Evolutionary conservation across 2,797 vertebrate genomes (phyloP), one percentile per base, ranked within the genome.

Genomic region (Acestrorhynchus altus): DNA sequence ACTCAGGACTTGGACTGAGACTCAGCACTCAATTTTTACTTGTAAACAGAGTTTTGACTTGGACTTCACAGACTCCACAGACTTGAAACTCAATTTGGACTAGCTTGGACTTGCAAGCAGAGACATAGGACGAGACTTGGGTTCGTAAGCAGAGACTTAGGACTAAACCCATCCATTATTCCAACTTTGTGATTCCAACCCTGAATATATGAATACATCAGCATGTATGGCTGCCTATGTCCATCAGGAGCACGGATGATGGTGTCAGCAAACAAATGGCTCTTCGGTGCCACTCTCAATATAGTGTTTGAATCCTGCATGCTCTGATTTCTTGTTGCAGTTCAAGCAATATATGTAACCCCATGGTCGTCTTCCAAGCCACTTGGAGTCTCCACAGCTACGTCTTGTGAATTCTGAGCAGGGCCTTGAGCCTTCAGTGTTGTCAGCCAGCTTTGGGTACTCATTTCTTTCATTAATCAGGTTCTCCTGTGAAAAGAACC

Each of bases 401-500:
- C 22, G 2, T 66, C 39, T 46, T 1, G n/a, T 66, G 63, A 18
- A 24, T 66, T 46, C 35, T 10, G 8, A 64, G 28, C 40, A 22
- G 20, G n/a, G 39, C 39, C 63, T 7, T 42, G 10, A 7, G 11
- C 24, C 64, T 63, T 31, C 31, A 39, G 56, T 10, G 6, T 59
- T 59, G 56, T 15, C 56, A 28, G 56, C 24, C 12, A 31, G 5
- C 59, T 65, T 44, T 44, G 63, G 12, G 39, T 46, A 20, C 4
- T 35, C 44, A 44, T 44, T 44, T 42, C 12, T 22, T 18, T 65
- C 40, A 65, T 65, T 12, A 65, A 65, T 65, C 22, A 44, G 40
- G 24, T 44, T 65, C 63, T 65, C 40, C 4, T 44, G 63, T 24
- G 20, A 40, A 31, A 40, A 40, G 20, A 39, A 18, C 35, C 35